A percentile compares a stretch with the other conserved stretches of the same genome.
Conservation (phyloP, 2,888 invertebrate species). For the Amphipoea oculea region DNA sequence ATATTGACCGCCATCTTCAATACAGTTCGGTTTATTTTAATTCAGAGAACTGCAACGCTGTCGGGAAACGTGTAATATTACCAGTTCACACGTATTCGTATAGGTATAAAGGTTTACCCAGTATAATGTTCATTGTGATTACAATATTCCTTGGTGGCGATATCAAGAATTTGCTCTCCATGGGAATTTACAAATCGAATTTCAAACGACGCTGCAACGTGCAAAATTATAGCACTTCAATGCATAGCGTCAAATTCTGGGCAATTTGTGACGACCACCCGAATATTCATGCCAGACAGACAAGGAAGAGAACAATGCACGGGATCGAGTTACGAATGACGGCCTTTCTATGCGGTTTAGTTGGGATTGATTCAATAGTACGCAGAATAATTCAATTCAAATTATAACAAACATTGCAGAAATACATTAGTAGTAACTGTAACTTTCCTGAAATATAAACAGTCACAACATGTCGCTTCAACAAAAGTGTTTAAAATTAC, state of each 20-base stretch:
- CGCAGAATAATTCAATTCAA: neutral
- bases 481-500: neutral
- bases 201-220: neutral
- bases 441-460: conserved; percentile 3
- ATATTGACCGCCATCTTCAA: neutral
- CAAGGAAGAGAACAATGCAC: conserved; percentile 9
- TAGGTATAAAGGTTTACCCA: neutral
- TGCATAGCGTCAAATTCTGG: conserved; percentile 1
- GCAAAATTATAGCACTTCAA: neutral
- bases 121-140: neutral
- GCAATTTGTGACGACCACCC: conserved; percentile 9
- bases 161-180: neutral
- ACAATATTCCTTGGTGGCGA: neutral
- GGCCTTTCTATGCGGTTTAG: neutral
- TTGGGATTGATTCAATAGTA: conserved; percentile 2
- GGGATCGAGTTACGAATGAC: neutral
- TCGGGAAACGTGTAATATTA: neutral
- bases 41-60: neutral
- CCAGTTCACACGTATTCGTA: neutral
- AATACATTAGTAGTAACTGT: neutral
- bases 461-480: neutral
- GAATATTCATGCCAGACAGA: conserved; percentile 24
- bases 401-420: conserved; percentile 1
- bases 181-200: neutral
- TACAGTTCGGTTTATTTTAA: neutral